Conservation (phyloP, 2,888 invertebrate species). For the Acholoe squamosa region DNA sequence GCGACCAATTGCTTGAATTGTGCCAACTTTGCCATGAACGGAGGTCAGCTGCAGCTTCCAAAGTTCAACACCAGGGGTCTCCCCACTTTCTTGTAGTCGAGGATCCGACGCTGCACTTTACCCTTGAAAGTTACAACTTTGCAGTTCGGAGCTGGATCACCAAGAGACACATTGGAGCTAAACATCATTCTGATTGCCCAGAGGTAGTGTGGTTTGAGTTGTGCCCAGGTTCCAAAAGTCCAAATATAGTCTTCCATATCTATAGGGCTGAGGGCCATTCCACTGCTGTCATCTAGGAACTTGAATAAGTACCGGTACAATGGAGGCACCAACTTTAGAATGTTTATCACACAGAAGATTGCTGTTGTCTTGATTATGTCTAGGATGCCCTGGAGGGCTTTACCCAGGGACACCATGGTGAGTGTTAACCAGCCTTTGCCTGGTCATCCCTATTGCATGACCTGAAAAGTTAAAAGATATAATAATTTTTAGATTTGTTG, state of each 20-base stretch:
- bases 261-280: too few relatives aligned
- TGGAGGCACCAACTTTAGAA: too few relatives aligned
- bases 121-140: neutral
- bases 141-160: neutral
- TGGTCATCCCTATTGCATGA: too few relatives aligned
- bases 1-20: constrained; percentile 73
- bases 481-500: too few relatives aligned
- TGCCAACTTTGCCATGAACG: constrained; percentile 76
- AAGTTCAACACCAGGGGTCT: constrained; percentile 78
- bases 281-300: too few relatives aligned
- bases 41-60: constrained; percentile 80
- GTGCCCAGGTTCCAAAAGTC: neutral
- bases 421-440: too few relatives aligned
- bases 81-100: constrained; percentile 66
- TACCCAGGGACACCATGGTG: too few relatives aligned
- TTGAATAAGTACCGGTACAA: too few relatives aligned
- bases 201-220: neutral
- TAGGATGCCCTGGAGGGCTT: too few relatives aligned
- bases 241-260: neutral
- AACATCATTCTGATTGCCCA: neutral
- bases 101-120: constrained; percentile 51
- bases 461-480: too few relatives aligned
- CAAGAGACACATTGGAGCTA: neutral
- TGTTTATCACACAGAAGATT: too few relatives aligned
- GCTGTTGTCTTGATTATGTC: too few relatives aligned